Percentiles rank a stretch among this genome's conserved stretches.
Evolutionary conservation across 2,888 invertebrate genomes (phyloP).

Genomic region (Volucella zonaria): DNA sequence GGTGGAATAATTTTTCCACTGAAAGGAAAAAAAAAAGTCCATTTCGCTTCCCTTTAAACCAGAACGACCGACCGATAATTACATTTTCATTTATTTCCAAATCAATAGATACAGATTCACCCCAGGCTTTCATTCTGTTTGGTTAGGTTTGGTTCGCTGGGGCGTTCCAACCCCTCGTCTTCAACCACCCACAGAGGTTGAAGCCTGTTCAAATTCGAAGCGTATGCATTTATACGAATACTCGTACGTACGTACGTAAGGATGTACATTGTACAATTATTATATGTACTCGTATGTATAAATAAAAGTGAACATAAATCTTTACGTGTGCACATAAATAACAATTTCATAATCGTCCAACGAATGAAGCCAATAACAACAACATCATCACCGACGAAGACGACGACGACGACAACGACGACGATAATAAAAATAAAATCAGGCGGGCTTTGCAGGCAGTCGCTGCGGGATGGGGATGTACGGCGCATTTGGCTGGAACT

Average conservation of each 20-base stretch:
- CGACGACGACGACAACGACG: too few species aligned
- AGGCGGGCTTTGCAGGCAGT: background rate
- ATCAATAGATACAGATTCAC: slow-evolving; percentile 18
- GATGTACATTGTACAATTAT: too few species aligned
- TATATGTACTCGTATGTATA: too few species aligned
- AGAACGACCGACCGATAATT: slow-evolving; percentile 15
- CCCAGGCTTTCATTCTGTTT: background rate
- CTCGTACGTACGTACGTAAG: too few species aligned
- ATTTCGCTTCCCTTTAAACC: background rate
- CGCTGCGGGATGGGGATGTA: too few species aligned
- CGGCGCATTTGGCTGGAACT: background rate
- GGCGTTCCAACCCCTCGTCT: too few species aligned
- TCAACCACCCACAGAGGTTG: too few species aligned
- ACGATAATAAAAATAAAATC: slow-evolving; percentile 25
- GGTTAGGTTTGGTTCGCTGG: too few species aligned
- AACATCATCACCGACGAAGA: background rate
- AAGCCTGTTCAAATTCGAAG: background rate
- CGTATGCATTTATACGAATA: background rate
- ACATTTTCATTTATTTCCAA: slow-evolving; percentile 33
- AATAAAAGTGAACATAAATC: slow-evolving; percentile 26
- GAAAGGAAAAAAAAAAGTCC: background rate
- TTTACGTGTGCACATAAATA: slow-evolving; percentile 19
- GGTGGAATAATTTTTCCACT: background rate
- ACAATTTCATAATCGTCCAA: slow-evolving; percentile 12
- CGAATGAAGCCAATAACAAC: background rate